Evolutionary conservation across 2,113 vertebrate genomes (phyloP).

Genomic region (Calyptommatus sinebrachiatus): DNA sequence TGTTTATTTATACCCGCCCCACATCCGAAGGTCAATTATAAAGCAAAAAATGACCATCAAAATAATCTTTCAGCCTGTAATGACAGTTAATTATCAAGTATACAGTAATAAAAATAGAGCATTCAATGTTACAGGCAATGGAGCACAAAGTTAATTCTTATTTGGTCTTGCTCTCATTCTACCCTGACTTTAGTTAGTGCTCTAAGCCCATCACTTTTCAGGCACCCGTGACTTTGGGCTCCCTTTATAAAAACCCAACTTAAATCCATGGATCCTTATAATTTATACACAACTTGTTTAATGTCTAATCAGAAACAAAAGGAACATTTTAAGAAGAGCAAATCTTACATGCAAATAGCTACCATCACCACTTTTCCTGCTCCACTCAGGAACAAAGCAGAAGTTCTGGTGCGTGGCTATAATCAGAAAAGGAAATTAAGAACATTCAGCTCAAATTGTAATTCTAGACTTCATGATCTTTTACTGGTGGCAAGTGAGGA

Average conservation of each 20-base stretch:
- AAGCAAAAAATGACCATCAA: not conserved
- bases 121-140: not conserved
- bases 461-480: too few species aligned
- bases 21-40: too few species aligned
- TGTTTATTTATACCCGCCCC: too few species aligned
- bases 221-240: not conserved
- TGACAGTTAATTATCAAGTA: not conserved
- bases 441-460: too few species aligned
- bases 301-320: too few species aligned
- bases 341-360: slow-evolving; percentile 97
- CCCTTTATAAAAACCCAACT: not conserved
- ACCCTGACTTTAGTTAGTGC: not conserved
- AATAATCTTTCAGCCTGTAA: not conserved
- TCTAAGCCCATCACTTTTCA: not conserved
- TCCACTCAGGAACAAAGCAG: slow-evolving; percentile 87
- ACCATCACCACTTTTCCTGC: slow-evolving; percentile 98
- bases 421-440: slow-evolving; percentile 30
- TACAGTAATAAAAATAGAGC: not conserved
- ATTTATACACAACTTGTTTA: too few species aligned
- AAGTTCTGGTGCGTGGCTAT: slow-evolving; percentile 87
- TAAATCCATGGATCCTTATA: too few species aligned
- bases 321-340: not conserved
- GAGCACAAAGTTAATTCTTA: not conserved
- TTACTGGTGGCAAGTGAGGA: too few species aligned
- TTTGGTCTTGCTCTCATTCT: not conserved